These are phyloP conservation scores for Glaucopsyche alexis DNA, from an alignment of 2,888 invertebrate genomes.

Conservation along the genomic window DNA sequence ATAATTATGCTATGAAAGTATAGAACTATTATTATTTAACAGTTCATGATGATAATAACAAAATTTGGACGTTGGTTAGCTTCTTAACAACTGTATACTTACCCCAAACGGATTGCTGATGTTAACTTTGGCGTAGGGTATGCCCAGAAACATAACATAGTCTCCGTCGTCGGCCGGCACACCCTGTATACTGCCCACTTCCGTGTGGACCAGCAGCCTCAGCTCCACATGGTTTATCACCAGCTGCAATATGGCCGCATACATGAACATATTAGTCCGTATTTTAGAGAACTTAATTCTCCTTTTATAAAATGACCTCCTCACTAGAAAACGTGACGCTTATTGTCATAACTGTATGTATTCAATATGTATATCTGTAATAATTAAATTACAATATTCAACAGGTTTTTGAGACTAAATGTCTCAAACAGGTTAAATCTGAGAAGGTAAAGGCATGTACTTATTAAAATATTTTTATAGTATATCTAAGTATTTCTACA, in stretches of 20 bases:
- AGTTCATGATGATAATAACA: too few relatives aligned
- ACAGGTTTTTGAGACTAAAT: too few relatives aligned
- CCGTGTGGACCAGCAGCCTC: constrained; percentile 30
- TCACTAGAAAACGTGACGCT: too few relatives aligned
- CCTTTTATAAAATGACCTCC: neutral
- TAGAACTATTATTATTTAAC: too few relatives aligned
- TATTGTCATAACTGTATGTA: too few relatives aligned
- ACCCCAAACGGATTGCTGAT: constrained; percentile 11
- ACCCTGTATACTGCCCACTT: constrained; percentile 16
- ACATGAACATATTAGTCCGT: neutral
- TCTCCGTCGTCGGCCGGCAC: constrained; percentile 15
- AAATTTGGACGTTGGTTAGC: too few relatives aligned
- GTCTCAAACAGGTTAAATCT: too few relatives aligned
- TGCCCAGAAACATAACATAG: constrained; percentile 17
- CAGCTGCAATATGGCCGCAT: neutral
- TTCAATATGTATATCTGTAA: too few relatives aligned
- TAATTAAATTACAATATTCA: too few relatives aligned
- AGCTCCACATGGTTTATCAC: neutral
- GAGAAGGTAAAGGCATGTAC: neutral
- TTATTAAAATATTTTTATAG: neutral
- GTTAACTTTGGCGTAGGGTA: constrained; percentile 2
- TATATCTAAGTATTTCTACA: neutral
- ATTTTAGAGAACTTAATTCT: neutral
- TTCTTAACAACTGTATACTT: neutral
- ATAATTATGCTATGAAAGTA: too few relatives aligned